A percentile compares a stretch with the other conserved stretches of the same genome.
Evolutionary conservation across 2,113 vertebrate genomes (phyloP).

Genomic region (Leptobrachium leishanense): DNA sequence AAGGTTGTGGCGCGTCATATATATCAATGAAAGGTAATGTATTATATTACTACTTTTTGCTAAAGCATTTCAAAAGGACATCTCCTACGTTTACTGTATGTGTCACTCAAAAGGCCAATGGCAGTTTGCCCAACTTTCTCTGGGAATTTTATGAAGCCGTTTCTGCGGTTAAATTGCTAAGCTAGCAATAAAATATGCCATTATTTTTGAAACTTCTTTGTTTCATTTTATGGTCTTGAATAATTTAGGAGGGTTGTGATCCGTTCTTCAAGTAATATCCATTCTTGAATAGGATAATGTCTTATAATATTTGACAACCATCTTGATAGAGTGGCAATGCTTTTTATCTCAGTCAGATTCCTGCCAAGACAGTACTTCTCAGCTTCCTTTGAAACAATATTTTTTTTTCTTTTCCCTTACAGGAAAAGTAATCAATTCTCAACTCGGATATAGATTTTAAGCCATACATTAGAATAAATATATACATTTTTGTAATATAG

Average conservation of each 20-base stretch:
- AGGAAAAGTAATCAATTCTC: slow-evolving; percentile 36
- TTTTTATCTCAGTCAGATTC: slow-evolving; percentile 37
- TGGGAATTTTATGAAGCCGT: slow-evolving; percentile 37
- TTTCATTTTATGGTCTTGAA: slow-evolving; percentile 46
- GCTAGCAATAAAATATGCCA: slow-evolving; percentile 39
- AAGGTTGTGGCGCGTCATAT: slow-evolving; percentile 6
- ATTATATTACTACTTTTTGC: slow-evolving; percentile 16
- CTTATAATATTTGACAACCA: slow-evolving; percentile 44
- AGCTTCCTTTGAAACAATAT: slow-evolving; percentile 11
- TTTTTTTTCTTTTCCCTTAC: slow-evolving; percentile 28
- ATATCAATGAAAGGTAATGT: not conserved
- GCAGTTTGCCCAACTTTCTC: slow-evolving; percentile 40
- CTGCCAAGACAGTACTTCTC: slow-evolving; percentile 28
- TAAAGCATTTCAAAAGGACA: slow-evolving; percentile 21
- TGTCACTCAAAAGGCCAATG: slow-evolving; percentile 36
- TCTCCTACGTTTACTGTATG: slow-evolving; percentile 18
- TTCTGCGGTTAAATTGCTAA: slow-evolving; percentile 43
- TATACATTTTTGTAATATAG: no score
- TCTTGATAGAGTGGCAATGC: slow-evolving; percentile 40
- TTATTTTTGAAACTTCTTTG: slow-evolving; percentile 46
- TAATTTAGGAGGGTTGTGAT: slow-evolving; percentile 49
- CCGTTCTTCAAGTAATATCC: slow-evolving; percentile 37
- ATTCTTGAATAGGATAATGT: slow-evolving; percentile 39
- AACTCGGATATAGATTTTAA: slow-evolving; percentile 14
- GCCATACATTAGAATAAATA: no score